Conservation (phyloP, 2,888 invertebrate species). For the Tribolium freemani region DNA sequence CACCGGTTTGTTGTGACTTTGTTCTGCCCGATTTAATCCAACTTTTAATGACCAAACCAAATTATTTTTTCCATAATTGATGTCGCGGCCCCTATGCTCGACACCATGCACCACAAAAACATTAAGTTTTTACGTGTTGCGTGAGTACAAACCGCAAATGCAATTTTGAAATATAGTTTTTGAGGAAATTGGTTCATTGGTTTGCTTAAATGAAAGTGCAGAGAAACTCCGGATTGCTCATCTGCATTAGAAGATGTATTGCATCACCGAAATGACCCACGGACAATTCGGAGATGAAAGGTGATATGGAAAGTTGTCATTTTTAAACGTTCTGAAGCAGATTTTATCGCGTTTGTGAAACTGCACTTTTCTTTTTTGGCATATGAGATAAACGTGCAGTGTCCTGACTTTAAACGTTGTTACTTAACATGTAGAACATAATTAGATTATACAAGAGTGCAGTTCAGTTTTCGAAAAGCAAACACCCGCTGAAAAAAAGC, state of each 20-base stretch:
- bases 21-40: neutral
- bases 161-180: neutral
- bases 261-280: neutral
- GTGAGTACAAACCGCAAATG: slow-evolving; percentile 1
- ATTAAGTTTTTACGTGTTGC: neutral
- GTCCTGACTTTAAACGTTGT: neutral
- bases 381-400: neutral
- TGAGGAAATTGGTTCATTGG: neutral
- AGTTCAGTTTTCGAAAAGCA: neutral
- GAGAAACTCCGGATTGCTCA: slow-evolving; percentile 8
- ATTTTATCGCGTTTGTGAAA: neutral
- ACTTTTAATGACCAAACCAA: neutral
- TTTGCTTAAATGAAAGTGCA: slow-evolving; percentile 8
- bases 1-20: slow-evolving; percentile 18
- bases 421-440: neutral
- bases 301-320: neutral
- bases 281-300: neutral
- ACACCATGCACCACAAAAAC: neutral
- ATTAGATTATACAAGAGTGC: neutral
- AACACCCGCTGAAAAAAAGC: neutral
- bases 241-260: slow-evolving; percentile 5
- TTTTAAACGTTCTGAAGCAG: neutral
- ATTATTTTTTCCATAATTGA: neutral
- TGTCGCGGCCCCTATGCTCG: neutral
- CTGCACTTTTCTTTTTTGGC: neutral